Conservation (phyloP, 2,797 vertebrate species). For the Sebastes reedi region DNA sequence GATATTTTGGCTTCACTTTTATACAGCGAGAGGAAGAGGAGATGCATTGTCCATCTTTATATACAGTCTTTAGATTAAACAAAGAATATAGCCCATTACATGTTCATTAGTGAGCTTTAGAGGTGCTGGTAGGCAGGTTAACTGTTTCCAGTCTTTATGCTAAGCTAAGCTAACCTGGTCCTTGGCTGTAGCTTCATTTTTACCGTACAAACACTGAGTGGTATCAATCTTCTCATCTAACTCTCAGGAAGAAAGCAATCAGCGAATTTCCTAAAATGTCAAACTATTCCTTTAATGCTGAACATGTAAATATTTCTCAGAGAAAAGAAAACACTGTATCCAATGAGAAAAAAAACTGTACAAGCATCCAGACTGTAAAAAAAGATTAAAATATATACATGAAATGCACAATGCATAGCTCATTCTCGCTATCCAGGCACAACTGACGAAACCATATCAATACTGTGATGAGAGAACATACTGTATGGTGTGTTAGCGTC, state of each 20-base stretch:
- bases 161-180: not conserved
- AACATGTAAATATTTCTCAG: conserved; percentile 51
- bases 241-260: not conserved
- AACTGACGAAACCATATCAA: conserved; percentile 56
- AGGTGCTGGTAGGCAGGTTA: not conserved
- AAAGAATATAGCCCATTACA: not conserved
- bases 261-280: conserved; percentile 15
- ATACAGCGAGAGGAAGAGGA: no score
- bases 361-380: conserved; percentile 74
- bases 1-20: no score
- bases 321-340: conserved; percentile 41
- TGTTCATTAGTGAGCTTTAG: not conserved
- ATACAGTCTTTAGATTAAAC: not conserved
- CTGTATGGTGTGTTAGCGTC: conserved; percentile 65
- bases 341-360: conserved; percentile 64
- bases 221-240: not conserved
- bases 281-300: conserved; percentile 23
- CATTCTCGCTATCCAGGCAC: conserved; percentile 72
- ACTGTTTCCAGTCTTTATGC: not conserved
- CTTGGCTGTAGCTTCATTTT: not conserved
- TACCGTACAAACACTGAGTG: not conserved
- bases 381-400: conserved; percentile 75
- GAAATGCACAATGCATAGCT: conserved; percentile 75
- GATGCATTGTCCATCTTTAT: no score
- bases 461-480: conserved; percentile 55